Conservation (phyloP, 2,113 vertebrate species). For the Pluvialis apricaria region DNA sequence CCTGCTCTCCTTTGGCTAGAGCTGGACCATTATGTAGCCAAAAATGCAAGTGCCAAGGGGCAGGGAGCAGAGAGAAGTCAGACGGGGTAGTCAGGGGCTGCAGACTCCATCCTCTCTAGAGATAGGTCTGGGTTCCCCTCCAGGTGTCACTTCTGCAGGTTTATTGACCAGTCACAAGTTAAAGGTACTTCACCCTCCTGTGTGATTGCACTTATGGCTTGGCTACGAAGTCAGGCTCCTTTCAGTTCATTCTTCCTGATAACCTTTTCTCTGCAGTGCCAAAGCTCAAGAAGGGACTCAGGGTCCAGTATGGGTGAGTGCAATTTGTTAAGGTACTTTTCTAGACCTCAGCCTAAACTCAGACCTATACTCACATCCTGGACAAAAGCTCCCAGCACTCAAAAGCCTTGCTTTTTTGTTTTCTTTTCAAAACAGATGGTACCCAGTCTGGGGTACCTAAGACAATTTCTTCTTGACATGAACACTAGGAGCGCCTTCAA, state of each 20-base stretch:
- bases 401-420: neutral
- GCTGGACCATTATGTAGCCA: neutral
- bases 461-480: neutral
- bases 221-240: neutral
- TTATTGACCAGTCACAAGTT: neutral
- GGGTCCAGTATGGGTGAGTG: neutral
- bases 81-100: neutral
- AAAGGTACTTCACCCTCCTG: neutral
- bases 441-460: neutral
- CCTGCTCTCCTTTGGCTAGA: neutral
- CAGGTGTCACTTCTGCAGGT: neutral
- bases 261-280: neutral
- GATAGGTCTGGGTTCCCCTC: neutral
- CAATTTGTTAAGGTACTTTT: neutral
- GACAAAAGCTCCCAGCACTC: neutral
- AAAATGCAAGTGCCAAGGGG: neutral
- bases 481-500: neutral
- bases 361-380: neutral
- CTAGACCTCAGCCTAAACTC: neutral
- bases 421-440: neutral
- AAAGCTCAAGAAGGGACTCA: neutral
- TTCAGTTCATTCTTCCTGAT: neutral
- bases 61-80: neutral
- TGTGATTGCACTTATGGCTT: neutral
- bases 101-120: neutral